Evolutionary conservation across 2,888 invertebrate genomes (phyloP).

Genomic region (Chrysotoxum bicinctum): DNA sequence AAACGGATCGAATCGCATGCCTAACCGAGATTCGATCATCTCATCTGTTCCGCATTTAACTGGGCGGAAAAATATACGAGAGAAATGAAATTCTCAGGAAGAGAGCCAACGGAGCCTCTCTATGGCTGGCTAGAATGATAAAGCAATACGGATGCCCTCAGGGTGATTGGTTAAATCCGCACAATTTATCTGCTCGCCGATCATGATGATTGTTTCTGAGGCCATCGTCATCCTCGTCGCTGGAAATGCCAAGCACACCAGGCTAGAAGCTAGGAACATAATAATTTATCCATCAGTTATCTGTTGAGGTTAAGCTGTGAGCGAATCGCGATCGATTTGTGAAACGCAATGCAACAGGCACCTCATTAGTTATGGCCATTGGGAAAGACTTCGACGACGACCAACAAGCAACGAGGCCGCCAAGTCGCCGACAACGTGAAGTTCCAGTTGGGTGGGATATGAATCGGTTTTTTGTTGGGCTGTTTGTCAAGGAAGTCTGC

Average conservation of each 20-base stretch:
- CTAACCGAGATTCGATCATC: conserved; percentile 51
- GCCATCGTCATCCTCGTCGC: conserved; percentile 30
- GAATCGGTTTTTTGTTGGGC: conserved; percentile 34
- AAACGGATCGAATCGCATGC: conserved; percentile 64
- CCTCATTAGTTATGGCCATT: conserved; percentile 69
- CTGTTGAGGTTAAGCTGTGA: conserved; percentile 65
- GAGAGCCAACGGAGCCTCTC: neutral
- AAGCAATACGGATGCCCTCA: conserved; percentile 68
- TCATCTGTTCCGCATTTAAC: conserved; percentile 52
- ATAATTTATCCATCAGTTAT: conserved; percentile 71
- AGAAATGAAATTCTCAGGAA: conserved; percentile 45
- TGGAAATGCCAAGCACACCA: conserved; percentile 10
- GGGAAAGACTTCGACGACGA: conserved; percentile 24
- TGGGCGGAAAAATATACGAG: conserved; percentile 38
- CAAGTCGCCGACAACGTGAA: neutral
- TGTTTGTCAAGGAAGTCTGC: conserved; percentile 57
- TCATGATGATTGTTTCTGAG: conserved; percentile 69
- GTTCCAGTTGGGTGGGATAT: conserved; percentile 58
- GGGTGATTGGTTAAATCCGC: conserved; percentile 69
- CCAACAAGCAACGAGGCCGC: neutral
- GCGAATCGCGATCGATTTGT: conserved; percentile 70
- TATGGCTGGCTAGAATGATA: conserved; percentile 42
- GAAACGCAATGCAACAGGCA: conserved; percentile 71
- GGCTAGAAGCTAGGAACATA: conserved; percentile 37
- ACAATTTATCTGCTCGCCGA: conserved; percentile 68